Evolutionary conservation across 2,797 vertebrate genomes (phyloP).

Genomic region (Sphenodon punctatus): DNA sequence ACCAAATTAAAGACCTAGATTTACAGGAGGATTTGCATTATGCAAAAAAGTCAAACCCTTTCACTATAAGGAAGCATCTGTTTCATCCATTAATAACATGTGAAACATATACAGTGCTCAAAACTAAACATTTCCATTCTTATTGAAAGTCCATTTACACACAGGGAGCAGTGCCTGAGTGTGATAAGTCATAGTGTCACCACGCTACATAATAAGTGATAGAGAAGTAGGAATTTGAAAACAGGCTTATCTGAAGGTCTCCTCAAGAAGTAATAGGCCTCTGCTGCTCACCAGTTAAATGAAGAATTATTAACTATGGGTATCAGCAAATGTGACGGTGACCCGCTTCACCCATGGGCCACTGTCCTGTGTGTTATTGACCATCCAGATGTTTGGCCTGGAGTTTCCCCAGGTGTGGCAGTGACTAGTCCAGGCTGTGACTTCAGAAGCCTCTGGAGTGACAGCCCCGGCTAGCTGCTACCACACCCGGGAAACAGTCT

Average conservation of each 20-base stretch:
- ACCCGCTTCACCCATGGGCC: no score
- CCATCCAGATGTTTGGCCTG: no score
- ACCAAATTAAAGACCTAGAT: constrained; percentile 43
- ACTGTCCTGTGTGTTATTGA: no score
- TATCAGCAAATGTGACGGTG: no score
- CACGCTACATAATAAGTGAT: constrained; percentile 14
- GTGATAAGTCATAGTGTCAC: constrained; percentile 51
- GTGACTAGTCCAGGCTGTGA: no score
- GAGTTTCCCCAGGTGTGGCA: no score
- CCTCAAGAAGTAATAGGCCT: no score
- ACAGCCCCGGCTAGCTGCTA: no score
- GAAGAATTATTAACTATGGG: no score
- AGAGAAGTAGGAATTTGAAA: not conserved
- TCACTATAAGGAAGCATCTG: constrained; percentile 49
- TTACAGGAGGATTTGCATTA: constrained; percentile 39
- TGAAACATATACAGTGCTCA: constrained; percentile 45
- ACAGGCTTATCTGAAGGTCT: not conserved
- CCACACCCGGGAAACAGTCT: no score
- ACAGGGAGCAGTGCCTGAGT: constrained; percentile 22
- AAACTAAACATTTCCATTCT: constrained; percentile 55
- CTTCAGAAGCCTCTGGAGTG: no score
- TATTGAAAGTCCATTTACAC: constrained; percentile 44
- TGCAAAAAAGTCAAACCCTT: constrained; percentile 25
- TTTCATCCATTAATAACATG: constrained; percentile 55
- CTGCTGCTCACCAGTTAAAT: no score